phyloP scores from a whole-genome alignment of 2,113 vertebrate genomes.

The Phyllostomus discolor region DNA sequence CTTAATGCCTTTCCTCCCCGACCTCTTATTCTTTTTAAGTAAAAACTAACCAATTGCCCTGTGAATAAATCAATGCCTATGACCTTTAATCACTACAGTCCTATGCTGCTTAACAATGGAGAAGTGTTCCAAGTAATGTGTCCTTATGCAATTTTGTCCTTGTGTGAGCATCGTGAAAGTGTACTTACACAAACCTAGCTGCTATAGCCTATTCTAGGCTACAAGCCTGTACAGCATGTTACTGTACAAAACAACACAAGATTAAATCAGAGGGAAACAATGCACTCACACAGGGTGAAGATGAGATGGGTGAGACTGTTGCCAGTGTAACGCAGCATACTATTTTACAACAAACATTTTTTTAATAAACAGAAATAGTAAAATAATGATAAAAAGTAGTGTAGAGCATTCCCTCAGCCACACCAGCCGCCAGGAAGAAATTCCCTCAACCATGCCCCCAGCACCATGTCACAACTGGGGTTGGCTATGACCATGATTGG shows the following conservation, averaged over 20 bases:
- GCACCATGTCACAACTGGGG: too few relatives aligned
- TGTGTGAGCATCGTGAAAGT: background rate
- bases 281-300: background rate
- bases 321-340: background rate
- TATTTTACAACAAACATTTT: background rate
- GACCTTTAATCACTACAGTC: background rate
- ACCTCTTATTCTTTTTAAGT: background rate
- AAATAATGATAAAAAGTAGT: too few relatives aligned
- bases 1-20: background rate
- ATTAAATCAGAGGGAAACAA: background rate
- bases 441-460: too few relatives aligned
- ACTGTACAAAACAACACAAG: background rate
- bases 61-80: background rate
- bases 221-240: background rate
- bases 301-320: background rate
- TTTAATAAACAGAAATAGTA: too few relatives aligned
- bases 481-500: too few relatives aligned
- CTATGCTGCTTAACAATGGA: background rate
- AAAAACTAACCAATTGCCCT: background rate
- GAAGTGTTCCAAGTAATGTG: background rate
- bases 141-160: background rate
- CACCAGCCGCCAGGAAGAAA: too few relatives aligned
- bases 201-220: background rate
- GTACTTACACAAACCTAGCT: background rate
- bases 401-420: too few relatives aligned